A percentile compares a stretch with the other conserved stretches of the same genome.
Evolutionary conservation across 2,888 invertebrate species (phyloP).

Genomic region (Apamea epomidion): DNA sequence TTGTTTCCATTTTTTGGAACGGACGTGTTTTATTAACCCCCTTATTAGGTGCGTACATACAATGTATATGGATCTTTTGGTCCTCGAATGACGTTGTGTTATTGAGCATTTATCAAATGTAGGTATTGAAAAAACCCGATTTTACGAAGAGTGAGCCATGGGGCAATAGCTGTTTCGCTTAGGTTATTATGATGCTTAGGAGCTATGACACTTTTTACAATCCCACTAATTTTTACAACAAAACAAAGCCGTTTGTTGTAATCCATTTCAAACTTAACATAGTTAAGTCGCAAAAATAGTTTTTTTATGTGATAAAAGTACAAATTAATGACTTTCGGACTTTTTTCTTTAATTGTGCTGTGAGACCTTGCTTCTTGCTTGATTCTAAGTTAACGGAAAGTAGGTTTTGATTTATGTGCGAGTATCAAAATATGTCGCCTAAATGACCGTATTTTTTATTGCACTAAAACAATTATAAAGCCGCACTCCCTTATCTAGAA

Average conservation of each 20-base stretch:
- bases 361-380: neutral
- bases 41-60: neutral
- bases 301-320: neutral
- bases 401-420: neutral
- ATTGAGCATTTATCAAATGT: too few relatives aligned
- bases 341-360: neutral
- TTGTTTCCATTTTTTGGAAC: slow-evolving; percentile 12
- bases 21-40: neutral
- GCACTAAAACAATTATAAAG: too few relatives aligned
- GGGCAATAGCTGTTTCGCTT: neutral
- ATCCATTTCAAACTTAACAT: too few relatives aligned
- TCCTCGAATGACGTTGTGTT: too few relatives aligned
- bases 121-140: too few relatives aligned
- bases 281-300: too few relatives aligned
- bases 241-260: too few relatives aligned
- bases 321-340: neutral
- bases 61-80: too few relatives aligned
- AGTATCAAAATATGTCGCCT: neutral
- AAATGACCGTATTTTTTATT: neutral
- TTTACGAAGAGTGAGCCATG: neutral
- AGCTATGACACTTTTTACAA: too few relatives aligned
- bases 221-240: too few relatives aligned
- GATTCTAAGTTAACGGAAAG: neutral
- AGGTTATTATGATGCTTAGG: too few relatives aligned
- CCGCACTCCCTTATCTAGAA: too few relatives aligned